Conservation (phyloP, 2,797 vertebrate species). For the Siniperca undulata region DNA sequence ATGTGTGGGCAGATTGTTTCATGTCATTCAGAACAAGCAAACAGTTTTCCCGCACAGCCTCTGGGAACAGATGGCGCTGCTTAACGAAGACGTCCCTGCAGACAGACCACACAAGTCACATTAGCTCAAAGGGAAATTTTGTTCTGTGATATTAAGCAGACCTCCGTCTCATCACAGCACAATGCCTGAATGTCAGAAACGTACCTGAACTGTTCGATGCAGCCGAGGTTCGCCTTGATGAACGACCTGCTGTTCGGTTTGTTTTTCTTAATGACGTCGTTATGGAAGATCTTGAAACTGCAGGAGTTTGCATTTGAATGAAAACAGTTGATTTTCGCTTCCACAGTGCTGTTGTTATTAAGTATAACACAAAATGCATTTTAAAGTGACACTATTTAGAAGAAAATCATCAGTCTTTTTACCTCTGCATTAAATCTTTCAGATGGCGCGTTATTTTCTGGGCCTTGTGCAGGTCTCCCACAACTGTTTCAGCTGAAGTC, state of each 20-base stretch:
- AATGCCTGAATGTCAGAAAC: neutral
- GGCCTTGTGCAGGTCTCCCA: slow-evolving; percentile 65
- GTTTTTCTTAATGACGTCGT: slow-evolving; percentile 82
- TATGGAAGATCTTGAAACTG: slow-evolving; percentile 88
- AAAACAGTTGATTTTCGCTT: neutral
- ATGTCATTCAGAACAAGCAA: slow-evolving; percentile 63
- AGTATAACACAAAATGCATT: neutral
- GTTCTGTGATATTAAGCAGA: no score
- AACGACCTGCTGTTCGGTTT: slow-evolving; percentile 79
- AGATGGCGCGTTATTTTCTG: slow-evolving; percentile 55
- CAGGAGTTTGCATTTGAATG: neutral
- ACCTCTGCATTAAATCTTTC: slow-evolving; percentile 73
- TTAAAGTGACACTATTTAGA: neutral
- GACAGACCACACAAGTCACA: neutral
- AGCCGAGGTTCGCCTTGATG: slow-evolving; percentile 89
- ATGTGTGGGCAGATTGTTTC: slow-evolving; percentile 61
- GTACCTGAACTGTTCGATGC: slow-evolving; percentile 88
- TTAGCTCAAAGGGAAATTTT: neutral
- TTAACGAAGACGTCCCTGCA: slow-evolving; percentile 73
- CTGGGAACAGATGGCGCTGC: slow-evolving; percentile 53
- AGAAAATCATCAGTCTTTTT: neutral
- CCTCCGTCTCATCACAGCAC: fast-evolving
- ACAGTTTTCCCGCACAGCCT: slow-evolving; percentile 51
- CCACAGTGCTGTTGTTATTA: neutral
- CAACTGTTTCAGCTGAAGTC: slow-evolving; percentile 11